These are phyloP conservation scores for Pipistrellus pipistrellus DNA, from an alignment of 2,797 vertebrate genomes.

Conservation along the genomic window DNA sequence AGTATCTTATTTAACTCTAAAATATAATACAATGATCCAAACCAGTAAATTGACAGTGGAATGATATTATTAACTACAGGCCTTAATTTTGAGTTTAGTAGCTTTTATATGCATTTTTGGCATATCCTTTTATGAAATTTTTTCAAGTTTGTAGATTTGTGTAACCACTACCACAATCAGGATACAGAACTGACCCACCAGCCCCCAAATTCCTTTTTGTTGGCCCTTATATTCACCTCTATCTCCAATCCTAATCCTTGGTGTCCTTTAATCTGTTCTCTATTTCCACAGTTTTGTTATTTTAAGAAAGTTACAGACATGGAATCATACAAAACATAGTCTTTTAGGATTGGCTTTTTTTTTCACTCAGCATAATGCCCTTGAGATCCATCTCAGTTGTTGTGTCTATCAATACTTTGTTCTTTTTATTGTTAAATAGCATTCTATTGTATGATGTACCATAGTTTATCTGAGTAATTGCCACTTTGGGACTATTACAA, in stretches of 20 bases:
- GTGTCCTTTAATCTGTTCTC: neutral
- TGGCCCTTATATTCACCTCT: neutral
- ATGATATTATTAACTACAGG: neutral
- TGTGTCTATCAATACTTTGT: neutral
- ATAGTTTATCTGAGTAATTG: neutral
- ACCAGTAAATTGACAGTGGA: neutral
- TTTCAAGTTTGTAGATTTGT: neutral
- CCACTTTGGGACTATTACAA: neutral
- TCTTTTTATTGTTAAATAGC: neutral
- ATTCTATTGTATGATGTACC: neutral
- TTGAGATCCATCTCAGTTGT: neutral
- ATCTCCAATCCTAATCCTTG: neutral
- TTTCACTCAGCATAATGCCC: neutral
- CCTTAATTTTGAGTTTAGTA: neutral
- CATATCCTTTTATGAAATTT: neutral
- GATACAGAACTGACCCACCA: neutral
- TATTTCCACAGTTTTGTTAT: constrained; percentile 25
- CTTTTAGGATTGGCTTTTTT: neutral
- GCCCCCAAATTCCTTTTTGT: neutral
- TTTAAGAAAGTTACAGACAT: neutral
- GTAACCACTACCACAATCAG: neutral
- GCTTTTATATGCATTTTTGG: neutral
- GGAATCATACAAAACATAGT: neutral
- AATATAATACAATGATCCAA: neutral
- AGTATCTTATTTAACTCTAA: neutral